Evolutionary conservation across 2,797 vertebrate species (phyloP), one percentile per base, ranked within the genome.

Genomic region (Ficedula albicollis): DNA sequence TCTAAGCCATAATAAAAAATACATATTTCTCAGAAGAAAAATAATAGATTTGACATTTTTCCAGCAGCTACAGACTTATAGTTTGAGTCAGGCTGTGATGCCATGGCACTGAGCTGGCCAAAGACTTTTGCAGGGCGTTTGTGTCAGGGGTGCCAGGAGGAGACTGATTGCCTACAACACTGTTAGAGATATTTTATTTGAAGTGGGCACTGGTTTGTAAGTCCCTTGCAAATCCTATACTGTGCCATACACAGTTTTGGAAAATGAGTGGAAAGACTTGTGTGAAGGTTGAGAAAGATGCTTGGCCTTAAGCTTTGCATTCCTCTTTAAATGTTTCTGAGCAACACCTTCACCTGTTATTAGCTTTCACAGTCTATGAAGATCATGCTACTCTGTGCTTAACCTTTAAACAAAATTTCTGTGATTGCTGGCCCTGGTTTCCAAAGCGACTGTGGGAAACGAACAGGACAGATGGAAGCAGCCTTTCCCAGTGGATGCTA

Each of bases 401-500:
- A 91, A 85, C 73, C 49, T 90, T 94, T 91, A 91, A 68, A 82
- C 41, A 73, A 82, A 91, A 62, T 56, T 79, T 92, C 80, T 70
- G 43, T 56, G 70, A 84, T 76, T 56, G 15, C 27, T 86, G 69
- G 72, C 51, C 63, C 90, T 32, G 74, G 38, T 84, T 96, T 64
- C 70, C 87, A 94, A 83, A 90, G 74, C 0, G 0, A 44, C 67
- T 77, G 44, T 63, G 80, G 87, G 88, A 95, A 90, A 72, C 14
- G 44, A 94, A 82, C 17, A 51, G 72, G 89, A 89, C 93, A 95
- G 79, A 84, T 83, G 93, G 93, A 89, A 94, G 74, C 48, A 83
- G 89, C 46, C 43, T 82, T 91, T 93, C 84, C 55, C 87, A 80
- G 75, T 23, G 83, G 93, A 70, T 62, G 75, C 87, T 80, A 82